Evolutionary conservation across 2,113 vertebrate genomes (phyloP).

Genomic region (Elephantulus edwardii): DNA sequence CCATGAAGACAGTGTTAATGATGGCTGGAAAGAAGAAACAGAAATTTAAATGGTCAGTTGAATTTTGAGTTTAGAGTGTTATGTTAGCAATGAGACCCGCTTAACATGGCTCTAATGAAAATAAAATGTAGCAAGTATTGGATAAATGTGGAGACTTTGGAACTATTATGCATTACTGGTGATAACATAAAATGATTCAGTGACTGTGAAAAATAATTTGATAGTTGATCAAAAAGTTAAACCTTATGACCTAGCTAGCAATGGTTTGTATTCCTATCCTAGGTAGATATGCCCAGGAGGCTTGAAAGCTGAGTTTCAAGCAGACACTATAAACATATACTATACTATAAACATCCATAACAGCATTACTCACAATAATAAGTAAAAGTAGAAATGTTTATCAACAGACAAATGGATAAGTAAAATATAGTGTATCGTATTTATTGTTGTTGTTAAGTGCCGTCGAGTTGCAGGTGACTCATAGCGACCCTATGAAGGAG

Average conservation of each 20-base stretch:
- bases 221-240: background rate
- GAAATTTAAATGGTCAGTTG: conserved; percentile 74
- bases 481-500: no score
- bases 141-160: background rate
- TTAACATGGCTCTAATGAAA: background rate
- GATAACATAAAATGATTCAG: background rate
- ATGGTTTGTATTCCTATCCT: background rate
- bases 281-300: background rate
- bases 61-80: conserved; percentile 10
- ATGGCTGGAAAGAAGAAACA: conserved; percentile 79
- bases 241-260: background rate
- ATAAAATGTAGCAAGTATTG: background rate
- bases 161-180: background rate
- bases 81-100: background rate
- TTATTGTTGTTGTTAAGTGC: no score
- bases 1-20: conserved; percentile 81
- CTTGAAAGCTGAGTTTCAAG: background rate
- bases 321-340: background rate
- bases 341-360: no score
- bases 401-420: background rate
- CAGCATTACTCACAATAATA: background rate
- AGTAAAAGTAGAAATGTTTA: background rate
- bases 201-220: background rate
- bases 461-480: no score
- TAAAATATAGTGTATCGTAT: background rate